Evolutionary conservation across 2,797 vertebrate species (phyloP), one percentile per base, ranked within the genome.

Genomic region (Sciaenops ocellatus): DNA sequence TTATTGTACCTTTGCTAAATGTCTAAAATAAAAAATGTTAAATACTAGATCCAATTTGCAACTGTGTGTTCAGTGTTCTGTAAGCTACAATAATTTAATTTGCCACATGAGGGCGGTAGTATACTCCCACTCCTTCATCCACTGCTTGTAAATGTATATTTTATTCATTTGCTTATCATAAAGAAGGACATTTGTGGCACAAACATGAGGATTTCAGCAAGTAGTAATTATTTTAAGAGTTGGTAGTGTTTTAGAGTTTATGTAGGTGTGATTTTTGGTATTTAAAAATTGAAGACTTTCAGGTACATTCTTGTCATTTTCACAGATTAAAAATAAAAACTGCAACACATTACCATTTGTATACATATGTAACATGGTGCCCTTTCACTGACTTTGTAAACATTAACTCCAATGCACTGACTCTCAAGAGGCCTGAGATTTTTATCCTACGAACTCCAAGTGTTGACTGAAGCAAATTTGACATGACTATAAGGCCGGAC

Each of bases 61-160:
- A 38, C 18, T 30, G 17, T 57, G 5, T 54, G 30, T 28, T 44
- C 13, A 28, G 11, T 18, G 13, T 6, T 30, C 64, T 34, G 11
- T 20, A 44, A 28, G 20, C 4, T 17, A 13, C 38, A 54, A 20
- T 63, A 7, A 41, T 51, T 16, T 12, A 3, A 30, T n/a, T 64
- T 42, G 57, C 85, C 93, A 92, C 89, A 62, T 20, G 93, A 73
- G 89, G 92, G 89, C 91, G 80, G 84, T 78, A 90, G 69, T 28
- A 56, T 20, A 79, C 20, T 82, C 0, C 11, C 22, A 4, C 41
- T 17, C 15, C 15, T 48, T 7, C 4, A 47, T 34, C 13, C 3
- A 22, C 42, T 51, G 9, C 41, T 18, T 47, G 26, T 51, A 46
- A 41, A 55, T 30, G 16, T 56, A 6, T 6, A 28, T 41, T 61